Evolutionary conservation across 2,888 invertebrate genomes (phyloP).

Genomic region (Latrodectus elegans): DNA sequence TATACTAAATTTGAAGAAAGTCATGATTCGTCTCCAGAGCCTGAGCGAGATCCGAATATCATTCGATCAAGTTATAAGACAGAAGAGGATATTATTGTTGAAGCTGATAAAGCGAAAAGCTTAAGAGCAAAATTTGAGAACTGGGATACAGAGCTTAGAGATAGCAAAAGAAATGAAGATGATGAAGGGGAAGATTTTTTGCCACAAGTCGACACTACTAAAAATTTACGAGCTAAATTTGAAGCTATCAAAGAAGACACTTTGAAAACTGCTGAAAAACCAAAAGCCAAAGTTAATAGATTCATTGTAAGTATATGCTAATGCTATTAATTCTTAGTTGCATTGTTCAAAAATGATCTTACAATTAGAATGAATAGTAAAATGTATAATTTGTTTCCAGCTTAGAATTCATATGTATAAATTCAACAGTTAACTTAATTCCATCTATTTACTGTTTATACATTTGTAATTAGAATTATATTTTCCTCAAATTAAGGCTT

Average conservation of each 20-base stretch:
- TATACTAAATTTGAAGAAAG: slow-evolving; percentile 75
- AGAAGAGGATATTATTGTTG: slow-evolving; percentile 83
- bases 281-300: slow-evolving; percentile 85
- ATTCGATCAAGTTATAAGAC: slow-evolving; percentile 75
- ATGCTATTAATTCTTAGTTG: background rate
- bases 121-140: slow-evolving; percentile 91
- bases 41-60: slow-evolving; percentile 72
- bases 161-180: slow-evolving; percentile 70
- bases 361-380: too few species aligned
- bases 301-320: slow-evolving; percentile 87
- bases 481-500: too few species aligned
- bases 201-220: slow-evolving; percentile 84
- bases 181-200: slow-evolving; percentile 74
- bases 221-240: slow-evolving; percentile 86
- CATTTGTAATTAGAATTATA: too few species aligned
- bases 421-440: too few species aligned
- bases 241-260: slow-evolving; percentile 84
- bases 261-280: slow-evolving; percentile 77
- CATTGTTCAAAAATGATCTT: too few species aligned
- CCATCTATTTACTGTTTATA: too few species aligned
- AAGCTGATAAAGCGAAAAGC: slow-evolving; percentile 85
- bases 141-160: slow-evolving; percentile 78
- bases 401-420: too few species aligned
- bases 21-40: slow-evolving; percentile 69
- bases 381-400: too few species aligned